These are phyloP conservation scores for Watsonalla cultraria DNA, from an alignment of 2,888 invertebrate species.

Conservation along the genomic window DNA sequence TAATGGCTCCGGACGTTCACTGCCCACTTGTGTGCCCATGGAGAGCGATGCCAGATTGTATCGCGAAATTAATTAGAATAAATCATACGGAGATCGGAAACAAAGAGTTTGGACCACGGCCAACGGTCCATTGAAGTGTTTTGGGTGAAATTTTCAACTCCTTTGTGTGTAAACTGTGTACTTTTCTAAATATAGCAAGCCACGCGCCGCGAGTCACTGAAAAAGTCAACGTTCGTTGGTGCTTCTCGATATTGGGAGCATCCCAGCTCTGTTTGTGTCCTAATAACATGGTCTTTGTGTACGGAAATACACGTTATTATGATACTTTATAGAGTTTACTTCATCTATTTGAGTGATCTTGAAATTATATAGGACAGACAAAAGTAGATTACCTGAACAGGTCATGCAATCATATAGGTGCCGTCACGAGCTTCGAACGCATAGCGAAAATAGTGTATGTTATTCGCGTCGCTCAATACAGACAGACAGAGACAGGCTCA, in stretches of 20 bases:
- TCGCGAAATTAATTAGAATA: conserved; percentile 27
- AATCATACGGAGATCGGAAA: conserved; percentile 51
- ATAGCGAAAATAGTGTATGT: too few species aligned
- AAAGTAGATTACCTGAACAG: too few species aligned
- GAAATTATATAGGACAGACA: too few species aligned
- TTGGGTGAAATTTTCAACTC: conserved; percentile 35
- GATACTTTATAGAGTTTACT: background rate
- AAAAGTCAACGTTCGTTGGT: conserved; percentile 45
- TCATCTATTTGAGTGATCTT: too few species aligned
- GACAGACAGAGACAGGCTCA: too few species aligned
- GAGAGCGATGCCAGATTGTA: background rate
- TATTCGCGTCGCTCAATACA: too few species aligned
- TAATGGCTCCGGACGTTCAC: background rate
- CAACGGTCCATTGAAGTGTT: conserved; percentile 37
- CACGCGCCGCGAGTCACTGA: conserved; percentile 28
- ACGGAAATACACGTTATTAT: background rate
- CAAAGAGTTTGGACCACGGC: conserved; percentile 61
- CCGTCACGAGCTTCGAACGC: too few species aligned
- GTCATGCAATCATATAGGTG: too few species aligned
- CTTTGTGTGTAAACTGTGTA: conserved; percentile 53
- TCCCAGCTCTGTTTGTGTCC: conserved; percentile 3
- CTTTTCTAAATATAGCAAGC: conserved; percentile 32
- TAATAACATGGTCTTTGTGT: conserved; percentile 5
- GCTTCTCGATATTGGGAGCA: conserved; percentile 16
- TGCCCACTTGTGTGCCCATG: background rate